Percentiles rank a stretch among this genome's conserved stretches.
These are phyloP conservation scores for Masnerella sp. DNA, from an alignment of 2,888 invertebrate genomes.

Conservation along the genomic window DNA sequence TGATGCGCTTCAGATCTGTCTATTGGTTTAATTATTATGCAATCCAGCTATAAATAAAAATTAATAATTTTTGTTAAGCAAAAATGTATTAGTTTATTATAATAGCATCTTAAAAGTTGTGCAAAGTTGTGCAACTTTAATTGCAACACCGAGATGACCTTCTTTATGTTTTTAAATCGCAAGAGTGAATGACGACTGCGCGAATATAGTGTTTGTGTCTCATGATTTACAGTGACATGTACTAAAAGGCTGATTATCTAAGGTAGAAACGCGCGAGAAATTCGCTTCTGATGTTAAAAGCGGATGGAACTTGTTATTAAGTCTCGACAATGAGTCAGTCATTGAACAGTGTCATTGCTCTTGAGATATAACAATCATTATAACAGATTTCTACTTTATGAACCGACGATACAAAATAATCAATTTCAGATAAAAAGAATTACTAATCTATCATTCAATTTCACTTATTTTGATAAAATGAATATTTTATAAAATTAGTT, in stretches of 20 bases:
- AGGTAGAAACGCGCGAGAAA: constrained; percentile 2
- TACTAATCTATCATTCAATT: too few species aligned
- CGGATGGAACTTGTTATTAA: background rate
- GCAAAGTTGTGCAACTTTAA: too few species aligned
- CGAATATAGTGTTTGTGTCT: background rate
- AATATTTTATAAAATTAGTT: too few species aligned
- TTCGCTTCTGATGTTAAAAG: background rate
- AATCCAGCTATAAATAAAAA: too few species aligned
- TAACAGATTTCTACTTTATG: background rate
- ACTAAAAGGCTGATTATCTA: constrained; percentile 6
- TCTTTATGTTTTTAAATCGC: constrained; percentile 22
- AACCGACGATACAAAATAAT: background rate
- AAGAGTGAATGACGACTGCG: constrained; percentile 16
- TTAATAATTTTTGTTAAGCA: too few species aligned
- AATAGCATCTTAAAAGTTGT: too few species aligned
- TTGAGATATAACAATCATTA: background rate
- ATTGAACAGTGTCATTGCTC: constrained; percentile 3
- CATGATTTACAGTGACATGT: constrained; percentile 1
- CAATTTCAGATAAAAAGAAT: background rate
- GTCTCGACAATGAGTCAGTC: background rate
- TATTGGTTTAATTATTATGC: too few species aligned
- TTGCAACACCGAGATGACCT: constrained; percentile 15
- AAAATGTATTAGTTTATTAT: too few species aligned
- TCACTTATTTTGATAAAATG: too few species aligned
- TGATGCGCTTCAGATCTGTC: too few species aligned